A percentile compares a stretch with the other conserved stretches of the same genome.
Evolutionary conservation across 1,140 invertebrate species (phyloP).

Genomic region (Papilio machaon): DNA sequence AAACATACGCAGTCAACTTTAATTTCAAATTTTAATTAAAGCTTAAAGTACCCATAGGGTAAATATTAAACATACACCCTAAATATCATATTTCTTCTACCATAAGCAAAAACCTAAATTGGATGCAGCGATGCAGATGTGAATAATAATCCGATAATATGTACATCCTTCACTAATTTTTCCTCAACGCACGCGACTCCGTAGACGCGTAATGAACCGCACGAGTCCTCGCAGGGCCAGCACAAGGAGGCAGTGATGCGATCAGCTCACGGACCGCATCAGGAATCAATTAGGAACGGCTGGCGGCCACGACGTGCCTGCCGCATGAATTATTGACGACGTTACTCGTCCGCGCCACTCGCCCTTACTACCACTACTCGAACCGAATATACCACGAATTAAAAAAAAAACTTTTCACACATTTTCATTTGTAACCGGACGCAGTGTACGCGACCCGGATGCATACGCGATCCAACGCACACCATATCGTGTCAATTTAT

Average conservation of each 20-base stretch:
- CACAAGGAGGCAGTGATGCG: constrained; percentile 77
- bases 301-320: constrained; percentile 73
- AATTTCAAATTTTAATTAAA: not conserved
- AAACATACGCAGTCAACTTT: not conserved
- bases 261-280: constrained; percentile 73
- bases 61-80: not conserved
- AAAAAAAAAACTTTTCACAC: not conserved
- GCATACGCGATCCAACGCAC: not conserved
- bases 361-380: constrained; percentile 56
- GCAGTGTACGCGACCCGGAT: constrained; percentile 12
- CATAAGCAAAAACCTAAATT: not conserved
- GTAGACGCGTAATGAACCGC: constrained; percentile 73
- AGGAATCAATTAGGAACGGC: constrained; percentile 80
- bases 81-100: not conserved
- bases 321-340: constrained; percentile 80
- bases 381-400: constrained; percentile 47
- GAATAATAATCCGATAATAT: constrained; percentile 32
- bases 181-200: constrained; percentile 47
- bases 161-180: constrained; percentile 40
- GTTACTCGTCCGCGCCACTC: constrained; percentile 55
- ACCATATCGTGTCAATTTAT: constrained; percentile 33
- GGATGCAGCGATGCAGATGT: constrained; percentile 28
- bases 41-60: not conserved
- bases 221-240: constrained; percentile 65
- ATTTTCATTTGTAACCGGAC: constrained; percentile 29